Evolutionary conservation across 2,888 invertebrate species (phyloP), one percentile per base, ranked within the genome.

Genomic region (Cataglyphis rosenhaueri): DNA sequence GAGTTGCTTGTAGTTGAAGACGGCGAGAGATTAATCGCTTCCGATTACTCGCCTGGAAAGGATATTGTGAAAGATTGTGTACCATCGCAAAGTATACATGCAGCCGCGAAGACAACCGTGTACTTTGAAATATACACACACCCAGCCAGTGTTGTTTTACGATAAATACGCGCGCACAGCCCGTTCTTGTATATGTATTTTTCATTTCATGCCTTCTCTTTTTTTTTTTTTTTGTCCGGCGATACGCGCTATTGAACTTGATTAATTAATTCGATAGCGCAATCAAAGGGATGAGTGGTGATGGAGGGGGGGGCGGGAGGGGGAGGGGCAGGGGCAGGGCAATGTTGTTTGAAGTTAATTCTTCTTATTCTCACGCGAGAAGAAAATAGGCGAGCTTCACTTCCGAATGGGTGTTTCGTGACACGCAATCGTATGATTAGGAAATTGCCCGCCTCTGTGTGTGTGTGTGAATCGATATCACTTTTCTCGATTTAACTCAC

Each of bases 381-480:
- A 66, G 41, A 41, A 78, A 57, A 59, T 29, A 38, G 38, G n/a
- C n/a, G 38, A n/a, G 12, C 52, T 52, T 52, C n/a, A 57, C 21
- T 68, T 41, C 32, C 44, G 18, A 21, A 48, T 41, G 44, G n/a
- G 15, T 9, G 44, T 44, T 44, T 18, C 9, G 2, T 8, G 57
- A 70, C 78, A 79, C 59, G 78, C 71, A 70, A 79, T 79, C 32
- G 32, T 41, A 59, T 70, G 68, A 78, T 78, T 70, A 78, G 78
- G 32, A 32, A 68, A 41, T 35, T 15, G 29, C 15, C 41, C 52
- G 44, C 9, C 8, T 5, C 44, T 29, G 32, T 41, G n/a, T 25
- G 25, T 25, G 32, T 41, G n/a, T 8, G n/a, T 52, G 32, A 59
- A 55, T 79, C 59, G 41, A 70, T 44, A 59, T 32, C 70, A n/a